A percentile compares a stretch with the other conserved stretches of the same genome.
phyloP scores from a whole-genome alignment of 2,797 vertebrate species.

The Bradypus variegatus region DNA sequence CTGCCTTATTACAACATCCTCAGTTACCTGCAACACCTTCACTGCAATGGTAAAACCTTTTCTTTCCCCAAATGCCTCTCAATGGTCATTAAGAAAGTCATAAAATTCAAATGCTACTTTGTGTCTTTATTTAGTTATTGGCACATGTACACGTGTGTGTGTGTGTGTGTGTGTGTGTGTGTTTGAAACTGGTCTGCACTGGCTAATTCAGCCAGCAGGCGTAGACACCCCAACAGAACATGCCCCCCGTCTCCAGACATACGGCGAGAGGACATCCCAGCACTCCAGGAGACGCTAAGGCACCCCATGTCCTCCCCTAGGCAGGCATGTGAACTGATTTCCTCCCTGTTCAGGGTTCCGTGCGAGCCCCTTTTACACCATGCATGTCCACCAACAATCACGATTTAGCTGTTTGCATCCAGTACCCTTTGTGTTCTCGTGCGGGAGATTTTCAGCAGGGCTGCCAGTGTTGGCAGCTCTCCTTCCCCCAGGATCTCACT shows the following conservation, averaged over 20 bases:
- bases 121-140: background rate
- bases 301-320: background rate
- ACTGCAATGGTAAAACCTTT: background rate
- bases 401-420: background rate
- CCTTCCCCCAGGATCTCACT: conserved; percentile 22
- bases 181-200: background rate
- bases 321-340: background rate
- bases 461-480: conserved; percentile 31
- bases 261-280: background rate
- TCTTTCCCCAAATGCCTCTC: background rate
- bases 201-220: background rate
- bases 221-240: background rate
- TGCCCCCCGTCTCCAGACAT: background rate
- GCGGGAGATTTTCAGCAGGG: conserved; percentile 33
- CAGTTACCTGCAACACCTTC: background rate
- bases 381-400: background rate
- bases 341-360: background rate
- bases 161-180: background rate
- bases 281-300: background rate
- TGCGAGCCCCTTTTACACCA: background rate
- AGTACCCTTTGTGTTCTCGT: background rate
- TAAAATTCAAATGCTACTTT: background rate
- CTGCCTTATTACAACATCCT: background rate
- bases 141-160: too few relatives aligned
- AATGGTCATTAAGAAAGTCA: background rate